phyloP scores from a whole-genome alignment of 2,113 vertebrate genomes.

The Daphoenositta chrysoptera region DNA sequence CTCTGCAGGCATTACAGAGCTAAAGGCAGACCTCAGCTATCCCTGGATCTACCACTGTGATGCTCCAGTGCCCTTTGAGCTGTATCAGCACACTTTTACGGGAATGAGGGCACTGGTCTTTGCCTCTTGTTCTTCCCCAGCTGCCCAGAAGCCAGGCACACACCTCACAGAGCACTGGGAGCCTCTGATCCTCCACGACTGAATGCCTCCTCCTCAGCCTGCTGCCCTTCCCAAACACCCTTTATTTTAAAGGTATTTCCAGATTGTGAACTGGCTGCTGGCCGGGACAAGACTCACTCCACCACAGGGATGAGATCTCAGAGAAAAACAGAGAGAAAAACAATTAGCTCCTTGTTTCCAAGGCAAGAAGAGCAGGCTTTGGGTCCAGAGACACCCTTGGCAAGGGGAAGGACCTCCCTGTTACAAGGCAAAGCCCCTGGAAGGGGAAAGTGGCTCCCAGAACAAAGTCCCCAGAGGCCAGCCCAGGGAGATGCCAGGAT shows the following conservation, averaged over 20 bases:
- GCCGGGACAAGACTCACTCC: background rate
- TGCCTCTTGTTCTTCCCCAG: background rate
- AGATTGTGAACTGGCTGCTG: background rate
- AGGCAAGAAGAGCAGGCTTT: background rate
- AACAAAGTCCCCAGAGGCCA: background rate
- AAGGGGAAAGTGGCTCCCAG: background rate
- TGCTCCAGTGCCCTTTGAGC: background rate
- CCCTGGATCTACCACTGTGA: accelerated
- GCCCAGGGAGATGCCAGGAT: background rate
- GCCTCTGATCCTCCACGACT: background rate
- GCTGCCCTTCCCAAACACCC: background rate
- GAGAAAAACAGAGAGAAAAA: background rate
- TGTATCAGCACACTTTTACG: background rate
- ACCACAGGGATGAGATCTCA: background rate
- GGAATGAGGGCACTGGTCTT: background rate
- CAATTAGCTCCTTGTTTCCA: background rate
- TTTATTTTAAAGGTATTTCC: background rate
- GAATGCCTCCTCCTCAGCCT: background rate
- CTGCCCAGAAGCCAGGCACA: background rate
- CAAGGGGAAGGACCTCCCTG: background rate
- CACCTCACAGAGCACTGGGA: background rate
- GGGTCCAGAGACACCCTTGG: accelerated
- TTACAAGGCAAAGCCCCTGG: background rate
- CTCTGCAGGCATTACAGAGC: background rate
- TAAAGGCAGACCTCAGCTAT: background rate